Evolutionary conservation across 2,797 vertebrate genomes (phyloP), one percentile per base, ranked within the genome.

Genomic region (Sardinella longiceps): DNA sequence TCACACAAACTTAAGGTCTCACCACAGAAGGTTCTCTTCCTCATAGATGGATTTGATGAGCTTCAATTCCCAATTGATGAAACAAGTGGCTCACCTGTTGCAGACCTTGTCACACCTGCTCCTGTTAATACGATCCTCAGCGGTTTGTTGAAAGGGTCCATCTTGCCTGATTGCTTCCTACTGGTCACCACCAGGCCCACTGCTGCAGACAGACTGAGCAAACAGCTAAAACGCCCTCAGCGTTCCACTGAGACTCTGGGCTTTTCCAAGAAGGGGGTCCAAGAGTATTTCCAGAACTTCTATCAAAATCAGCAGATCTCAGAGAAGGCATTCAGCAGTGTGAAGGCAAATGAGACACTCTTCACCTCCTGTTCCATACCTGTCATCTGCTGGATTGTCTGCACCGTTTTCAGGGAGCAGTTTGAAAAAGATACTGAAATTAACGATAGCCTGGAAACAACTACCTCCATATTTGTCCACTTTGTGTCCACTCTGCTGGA

Each of bases 381-480:
- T n/a, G n/a, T n/a, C n/a, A n/a, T 82, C 3, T 82, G 50, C 48
- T 56, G 81, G 81, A 82, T 82, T 37, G 81, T 82, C 28, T 82
- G 81, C 81, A 82, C 81, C 1, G 50, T 82, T 51, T 53, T 82
- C n/a, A n/a, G n/a, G 25, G 23, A 56, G 25, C 46, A 82, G 11
- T n/a, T 30, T 82, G 6, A 51, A 82, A 15, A 51, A 56, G 23
- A 37, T 37, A 30, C 28, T 48, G 48, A 56, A 28, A 53, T 53
- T 5, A 56, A 25, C 10, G 3, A 82, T 51, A 28, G 46, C 51
- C 46, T 82, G 81, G 46, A 33, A 20, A 82, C 81, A 51, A 82
- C 81, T 50, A 56, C 81, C 33, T 48, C 81, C 23, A 82, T 82
- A 82, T 82, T 82, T 82, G 81, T 56, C n/a, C 15, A 82, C 48